Percentiles rank a stretch among this genome's conserved stretches.
phyloP scores from a whole-genome alignment of 2,888 invertebrate species.

The Synergus itoensis region DNA sequence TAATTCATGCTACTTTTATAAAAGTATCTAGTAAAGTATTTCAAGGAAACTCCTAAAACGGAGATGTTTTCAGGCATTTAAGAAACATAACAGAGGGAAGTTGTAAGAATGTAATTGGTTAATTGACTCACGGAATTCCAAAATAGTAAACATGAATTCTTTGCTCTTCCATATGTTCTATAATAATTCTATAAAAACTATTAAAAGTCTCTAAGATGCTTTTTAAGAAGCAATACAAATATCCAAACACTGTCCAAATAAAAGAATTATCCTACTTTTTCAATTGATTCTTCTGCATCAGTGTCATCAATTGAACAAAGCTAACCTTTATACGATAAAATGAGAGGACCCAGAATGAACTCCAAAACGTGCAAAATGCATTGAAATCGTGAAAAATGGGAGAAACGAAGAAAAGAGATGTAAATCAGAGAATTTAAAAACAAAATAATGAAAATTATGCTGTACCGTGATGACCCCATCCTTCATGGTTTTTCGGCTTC shows the following conservation, averaged over 20 bases:
- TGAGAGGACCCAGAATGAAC: neutral
- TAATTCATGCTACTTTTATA: neutral
- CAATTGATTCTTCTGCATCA: neutral
- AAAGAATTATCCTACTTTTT: neutral
- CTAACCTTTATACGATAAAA: neutral
- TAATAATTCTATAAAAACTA: neutral
- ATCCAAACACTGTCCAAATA: neutral
- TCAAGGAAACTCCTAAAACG: neutral
- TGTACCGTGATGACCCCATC: constrained; percentile 92
- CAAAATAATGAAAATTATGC: constrained; percentile 66
- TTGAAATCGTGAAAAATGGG: neutral
- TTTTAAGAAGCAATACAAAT: neutral
- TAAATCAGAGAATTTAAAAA: neutral
- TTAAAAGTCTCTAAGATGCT: neutral
- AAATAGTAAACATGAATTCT: constrained; percentile 4
- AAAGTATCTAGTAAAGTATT: neutral
- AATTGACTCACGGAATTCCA: neutral
- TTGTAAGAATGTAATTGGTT: neutral
- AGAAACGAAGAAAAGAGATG: neutral
- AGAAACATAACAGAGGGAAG: neutral
- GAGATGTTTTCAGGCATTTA: neutral
- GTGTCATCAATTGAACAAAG: neutral
- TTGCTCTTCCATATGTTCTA: neutral
- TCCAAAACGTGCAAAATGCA: neutral
- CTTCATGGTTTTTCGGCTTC: constrained; percentile 92